Evolutionary conservation across 2,113 vertebrate species (phyloP).

Genomic region (Dicaeum eximium): DNA sequence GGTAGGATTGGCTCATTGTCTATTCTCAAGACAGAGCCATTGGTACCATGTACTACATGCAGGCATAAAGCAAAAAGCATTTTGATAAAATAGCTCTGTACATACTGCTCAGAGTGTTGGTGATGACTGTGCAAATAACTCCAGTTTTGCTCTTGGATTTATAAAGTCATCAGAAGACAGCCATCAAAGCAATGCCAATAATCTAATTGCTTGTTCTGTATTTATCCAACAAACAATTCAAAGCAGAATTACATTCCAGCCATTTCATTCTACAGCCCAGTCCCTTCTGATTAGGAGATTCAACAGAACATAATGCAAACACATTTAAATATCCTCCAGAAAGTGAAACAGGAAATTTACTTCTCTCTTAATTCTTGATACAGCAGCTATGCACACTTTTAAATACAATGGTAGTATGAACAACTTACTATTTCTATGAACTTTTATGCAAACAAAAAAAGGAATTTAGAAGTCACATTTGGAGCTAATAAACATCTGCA

Average conservation of each 20-base stretch:
- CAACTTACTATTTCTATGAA: background rate
- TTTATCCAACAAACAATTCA: constrained; percentile 56
- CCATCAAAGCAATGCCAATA: background rate
- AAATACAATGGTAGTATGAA: background rate
- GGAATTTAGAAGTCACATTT: background rate
- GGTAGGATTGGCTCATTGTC: background rate
- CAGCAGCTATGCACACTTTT: background rate
- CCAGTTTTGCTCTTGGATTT: constrained; percentile 2
- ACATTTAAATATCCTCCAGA: constrained; percentile 41
- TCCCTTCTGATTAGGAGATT: constrained; percentile 60
- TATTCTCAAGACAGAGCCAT: background rate
- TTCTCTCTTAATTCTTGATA: constrained; percentile 32
- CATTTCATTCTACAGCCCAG: constrained; percentile 17
- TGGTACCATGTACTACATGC: background rate
- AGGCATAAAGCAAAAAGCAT: background rate
- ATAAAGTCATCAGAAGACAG: background rate
- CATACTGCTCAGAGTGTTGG: background rate
- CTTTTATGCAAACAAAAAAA: background rate
- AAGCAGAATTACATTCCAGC: constrained; percentile 58
- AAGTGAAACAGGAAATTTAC: constrained; percentile 70
- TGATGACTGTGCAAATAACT: background rate
- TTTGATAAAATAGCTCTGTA: background rate
- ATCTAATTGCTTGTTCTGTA: constrained; percentile 36
- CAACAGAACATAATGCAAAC: constrained; percentile 41
- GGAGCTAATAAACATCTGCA: constrained; percentile 24